phyloP scores from a whole-genome alignment of 92 coral and sea anemone species.

The Zoanthus sansibaricus region DNA sequence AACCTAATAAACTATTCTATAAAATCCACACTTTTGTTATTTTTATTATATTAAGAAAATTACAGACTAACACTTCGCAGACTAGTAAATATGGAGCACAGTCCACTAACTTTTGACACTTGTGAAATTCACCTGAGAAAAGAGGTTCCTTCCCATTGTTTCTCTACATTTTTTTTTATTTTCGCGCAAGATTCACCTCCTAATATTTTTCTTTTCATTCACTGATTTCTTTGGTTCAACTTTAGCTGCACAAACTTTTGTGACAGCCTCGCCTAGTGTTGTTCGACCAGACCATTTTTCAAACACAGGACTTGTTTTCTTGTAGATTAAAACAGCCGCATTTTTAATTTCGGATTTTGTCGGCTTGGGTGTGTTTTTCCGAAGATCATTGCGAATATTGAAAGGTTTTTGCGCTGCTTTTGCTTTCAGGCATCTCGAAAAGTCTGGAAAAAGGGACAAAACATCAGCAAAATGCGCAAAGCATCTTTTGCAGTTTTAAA shows the following conservation, averaged over 20 bases:
- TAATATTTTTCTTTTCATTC: slow-evolving; percentile 35
- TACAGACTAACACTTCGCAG: not conserved
- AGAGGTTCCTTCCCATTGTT: slow-evolving; percentile 56
- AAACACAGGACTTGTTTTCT: slow-evolving; percentile 41
- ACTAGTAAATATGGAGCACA: not conserved
- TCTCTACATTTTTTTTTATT: slow-evolving; percentile 44
- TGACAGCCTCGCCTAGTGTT: slow-evolving; percentile 48
- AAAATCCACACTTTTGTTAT: not conserved
- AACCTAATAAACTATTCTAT: not conserved
- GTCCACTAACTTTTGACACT: not conserved
- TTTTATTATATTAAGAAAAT: slow-evolving; percentile 5
- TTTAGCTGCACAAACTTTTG: slow-evolving; percentile 58
- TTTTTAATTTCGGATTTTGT: not conserved
- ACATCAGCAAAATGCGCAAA: slow-evolving; percentile 5
- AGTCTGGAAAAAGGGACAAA: slow-evolving; percentile 53
- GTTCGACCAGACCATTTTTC: slow-evolving; percentile 43
- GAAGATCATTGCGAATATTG: not conserved
- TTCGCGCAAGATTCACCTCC: slow-evolving; percentile 16
- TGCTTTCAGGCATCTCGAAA: slow-evolving; percentile 35
- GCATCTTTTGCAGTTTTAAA: slow-evolving; percentile 65
- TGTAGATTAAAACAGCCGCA: slow-evolving; percentile 32
- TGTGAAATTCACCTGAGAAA: slow-evolving; percentile 41
- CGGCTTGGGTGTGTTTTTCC: slow-evolving; percentile 18
- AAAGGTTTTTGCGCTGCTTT: slow-evolving; percentile 57
- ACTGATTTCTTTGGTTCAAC: slow-evolving; percentile 37